Conservation (phyloP, 2,888 invertebrate species). For the Agrotis segetum region DNA sequence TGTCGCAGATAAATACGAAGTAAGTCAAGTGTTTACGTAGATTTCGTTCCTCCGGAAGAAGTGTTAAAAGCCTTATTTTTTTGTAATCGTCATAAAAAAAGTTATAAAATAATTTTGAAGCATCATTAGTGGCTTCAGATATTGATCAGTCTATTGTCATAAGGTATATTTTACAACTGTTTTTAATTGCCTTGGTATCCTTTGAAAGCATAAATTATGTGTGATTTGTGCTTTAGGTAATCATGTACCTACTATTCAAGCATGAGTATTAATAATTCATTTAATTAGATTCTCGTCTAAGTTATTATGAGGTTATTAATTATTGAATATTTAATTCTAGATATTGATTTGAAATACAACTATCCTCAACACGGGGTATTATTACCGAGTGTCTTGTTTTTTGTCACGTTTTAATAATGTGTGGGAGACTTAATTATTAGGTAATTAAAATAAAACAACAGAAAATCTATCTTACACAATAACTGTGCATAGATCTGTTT, state of each 20-base stretch:
- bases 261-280: background rate
- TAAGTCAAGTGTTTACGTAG: too few relatives aligned
- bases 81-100: background rate
- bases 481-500: background rate
- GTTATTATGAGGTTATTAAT: background rate
- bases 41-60: background rate
- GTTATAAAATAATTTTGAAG: background rate
- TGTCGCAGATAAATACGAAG: too few relatives aligned
- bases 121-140: background rate
- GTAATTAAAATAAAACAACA: background rate
- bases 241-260: background rate
- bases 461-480: background rate
- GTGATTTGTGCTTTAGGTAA: background rate
- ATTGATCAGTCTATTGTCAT: background rate
- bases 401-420: too few relatives aligned
- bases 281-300: background rate
- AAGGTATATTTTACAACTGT: background rate
- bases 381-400: too few relatives aligned
- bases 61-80: background rate
- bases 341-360: background rate
- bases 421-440: too few relatives aligned
- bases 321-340: background rate
- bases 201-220: slow-evolving; percentile 1
- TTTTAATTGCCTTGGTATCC: background rate
- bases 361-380: too few relatives aligned